A percentile compares a stretch with the other conserved stretches of the same genome.
These are phyloP conservation scores for Amaurobius ferox DNA, from an alignment of 2,888 invertebrate genomes.

Conservation along the genomic window DNA sequence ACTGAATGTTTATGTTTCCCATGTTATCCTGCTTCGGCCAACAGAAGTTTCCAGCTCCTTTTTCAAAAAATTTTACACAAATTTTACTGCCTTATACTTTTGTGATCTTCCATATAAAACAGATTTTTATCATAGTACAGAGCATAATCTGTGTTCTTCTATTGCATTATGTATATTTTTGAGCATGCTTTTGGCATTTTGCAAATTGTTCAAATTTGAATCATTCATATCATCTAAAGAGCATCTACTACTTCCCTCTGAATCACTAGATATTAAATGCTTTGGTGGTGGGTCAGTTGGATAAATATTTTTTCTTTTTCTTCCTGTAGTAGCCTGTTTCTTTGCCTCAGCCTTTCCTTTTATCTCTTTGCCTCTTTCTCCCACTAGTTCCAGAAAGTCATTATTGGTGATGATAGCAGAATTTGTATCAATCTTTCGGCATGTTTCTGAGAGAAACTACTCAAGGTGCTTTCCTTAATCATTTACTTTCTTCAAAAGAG, in stretches of 20 bases:
- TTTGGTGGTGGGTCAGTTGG: neutral
- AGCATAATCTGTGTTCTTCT: neutral
- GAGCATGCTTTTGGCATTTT: neutral
- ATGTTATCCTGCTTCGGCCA: too few species aligned
- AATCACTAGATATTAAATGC: too few species aligned
- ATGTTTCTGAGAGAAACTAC: neutral
- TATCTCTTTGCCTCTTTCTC: too few species aligned
- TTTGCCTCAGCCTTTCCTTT: neutral
- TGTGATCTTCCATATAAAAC: neutral
- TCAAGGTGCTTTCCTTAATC: constrained; percentile 1
- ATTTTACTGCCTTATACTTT: too few species aligned
- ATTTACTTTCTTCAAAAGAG: too few species aligned
- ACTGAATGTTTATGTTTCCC: too few species aligned
- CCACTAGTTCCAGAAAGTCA: neutral
- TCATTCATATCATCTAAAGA: neutral
- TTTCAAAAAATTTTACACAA: too few species aligned
- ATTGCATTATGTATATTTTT: neutral
- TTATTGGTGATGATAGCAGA: too few species aligned
- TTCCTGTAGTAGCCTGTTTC: neutral
- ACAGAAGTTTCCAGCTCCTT: too few species aligned
- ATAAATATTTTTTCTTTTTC: neutral
- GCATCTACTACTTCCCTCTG: neutral
- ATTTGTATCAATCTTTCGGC: neutral
- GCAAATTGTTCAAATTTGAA: neutral
- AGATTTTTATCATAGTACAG: neutral